A percentile compares a stretch with the other conserved stretches of the same genome.
Evolutionary conservation across 2,888 invertebrate species (phyloP).

Genomic region (Caenorhabditis auriculariae): DNA sequence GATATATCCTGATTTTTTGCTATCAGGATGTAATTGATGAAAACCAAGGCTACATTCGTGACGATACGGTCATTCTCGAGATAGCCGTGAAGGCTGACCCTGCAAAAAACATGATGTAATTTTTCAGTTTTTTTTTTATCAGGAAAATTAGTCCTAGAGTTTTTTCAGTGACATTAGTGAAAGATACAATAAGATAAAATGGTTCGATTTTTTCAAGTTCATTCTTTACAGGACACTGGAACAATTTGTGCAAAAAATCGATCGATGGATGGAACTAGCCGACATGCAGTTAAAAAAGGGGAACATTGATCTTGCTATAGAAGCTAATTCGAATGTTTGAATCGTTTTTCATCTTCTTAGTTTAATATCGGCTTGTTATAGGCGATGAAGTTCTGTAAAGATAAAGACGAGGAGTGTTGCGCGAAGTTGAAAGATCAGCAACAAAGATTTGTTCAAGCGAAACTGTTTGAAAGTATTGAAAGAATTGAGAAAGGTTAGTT

Average conservation of each 20-base stretch:
- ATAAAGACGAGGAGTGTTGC: constrained; percentile 51
- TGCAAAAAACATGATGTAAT: constrained; percentile 70
- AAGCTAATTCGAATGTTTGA: constrained; percentile 46
- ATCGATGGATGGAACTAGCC: constrained; percentile 61
- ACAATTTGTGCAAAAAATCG: constrained; percentile 60
- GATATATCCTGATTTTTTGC: neutral
- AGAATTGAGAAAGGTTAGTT: constrained; percentile 60
- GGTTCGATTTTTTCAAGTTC: too few relatives aligned
- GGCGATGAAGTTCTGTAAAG: constrained; percentile 63
- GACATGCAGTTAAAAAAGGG: constrained; percentile 60
- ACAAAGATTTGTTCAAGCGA: constrained; percentile 56
- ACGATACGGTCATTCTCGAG: constrained; percentile 87
- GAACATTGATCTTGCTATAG: constrained; percentile 61
- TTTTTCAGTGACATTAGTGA: too few relatives aligned
- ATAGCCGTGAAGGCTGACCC: constrained; percentile 71
- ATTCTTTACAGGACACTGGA: constrained; percentile 50
- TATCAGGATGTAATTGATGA: constrained; percentile 79
- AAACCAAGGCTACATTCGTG: constrained; percentile 84
- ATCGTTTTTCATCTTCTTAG: neutral
- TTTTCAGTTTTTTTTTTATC: too few relatives aligned
- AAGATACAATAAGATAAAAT: too few relatives aligned
- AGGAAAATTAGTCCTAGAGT: too few relatives aligned
- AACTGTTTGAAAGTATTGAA: constrained; percentile 62
- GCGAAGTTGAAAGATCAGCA: constrained; percentile 57
- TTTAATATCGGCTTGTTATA: constrained; percentile 7